phyloP scores from a whole-genome alignment of 2,113 vertebrate species.

The Conger conger region DNA sequence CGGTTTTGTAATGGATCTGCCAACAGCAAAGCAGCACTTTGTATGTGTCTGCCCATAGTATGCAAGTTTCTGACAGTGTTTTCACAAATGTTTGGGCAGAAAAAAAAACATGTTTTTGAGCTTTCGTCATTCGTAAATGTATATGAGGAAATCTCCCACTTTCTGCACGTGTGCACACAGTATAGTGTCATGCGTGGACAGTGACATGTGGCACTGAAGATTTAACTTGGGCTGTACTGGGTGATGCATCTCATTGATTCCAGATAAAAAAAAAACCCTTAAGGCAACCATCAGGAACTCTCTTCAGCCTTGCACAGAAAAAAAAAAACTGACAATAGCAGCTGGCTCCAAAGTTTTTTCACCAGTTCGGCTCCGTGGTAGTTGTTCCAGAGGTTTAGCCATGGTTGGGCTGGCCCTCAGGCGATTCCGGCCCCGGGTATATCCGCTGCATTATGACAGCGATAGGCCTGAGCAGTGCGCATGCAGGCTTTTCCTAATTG shows the following conservation, averaged over 20 bases:
- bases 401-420: no score
- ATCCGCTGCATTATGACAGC: not conserved
- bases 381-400: not conserved
- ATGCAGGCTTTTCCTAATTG: not conserved
- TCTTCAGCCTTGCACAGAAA: no score
- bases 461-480: not conserved
- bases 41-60: slow-evolving; percentile 7
- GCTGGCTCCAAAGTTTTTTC: not conserved
- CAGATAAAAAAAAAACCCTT: not conserved
- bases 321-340: not conserved
- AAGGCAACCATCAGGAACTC: not conserved
- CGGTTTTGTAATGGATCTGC: slow-evolving; percentile 2
- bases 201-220: not conserved
- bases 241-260: not conserved
- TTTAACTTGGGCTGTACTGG: not conserved
- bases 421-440: not conserved
- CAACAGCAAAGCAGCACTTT: not conserved
- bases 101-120: no score
- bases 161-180: slow-evolving; percentile 3
- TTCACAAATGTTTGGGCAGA: no score
- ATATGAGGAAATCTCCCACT: no score
- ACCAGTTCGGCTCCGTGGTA: not conserved
- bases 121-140: no score
- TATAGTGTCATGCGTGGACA: no score
- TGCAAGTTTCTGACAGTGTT: not conserved